Conservation (phyloP, 2,888 invertebrate species). For the Meghimatium bilineatum region DNA sequence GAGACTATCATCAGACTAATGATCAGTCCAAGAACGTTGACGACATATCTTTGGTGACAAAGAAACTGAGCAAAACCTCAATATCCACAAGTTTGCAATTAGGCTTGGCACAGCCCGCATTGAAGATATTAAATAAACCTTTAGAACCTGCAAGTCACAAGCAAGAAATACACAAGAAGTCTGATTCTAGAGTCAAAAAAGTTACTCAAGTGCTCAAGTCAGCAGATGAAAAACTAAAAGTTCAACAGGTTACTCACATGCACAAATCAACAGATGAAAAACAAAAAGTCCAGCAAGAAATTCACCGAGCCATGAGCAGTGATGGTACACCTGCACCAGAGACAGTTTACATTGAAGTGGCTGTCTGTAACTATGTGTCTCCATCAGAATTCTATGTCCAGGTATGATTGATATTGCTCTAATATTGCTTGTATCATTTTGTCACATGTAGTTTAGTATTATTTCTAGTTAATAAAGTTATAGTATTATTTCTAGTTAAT, state of each 20-base stretch:
- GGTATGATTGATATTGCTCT: too few relatives aligned
- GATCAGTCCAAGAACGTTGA: background rate
- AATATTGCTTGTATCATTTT: too few relatives aligned
- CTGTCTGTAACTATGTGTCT: constrained; percentile 63
- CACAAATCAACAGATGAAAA: constrained; percentile 2
- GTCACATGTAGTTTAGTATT: too few relatives aligned
- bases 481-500: too few relatives aligned
- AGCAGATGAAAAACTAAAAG: too few relatives aligned
- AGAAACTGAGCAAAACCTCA: background rate
- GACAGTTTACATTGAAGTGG: constrained; percentile 57
- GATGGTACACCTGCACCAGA: background rate
- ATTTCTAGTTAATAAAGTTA: too few relatives aligned
- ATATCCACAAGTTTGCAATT: background rate
- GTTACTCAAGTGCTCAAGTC: background rate
- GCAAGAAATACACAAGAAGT: background rate
- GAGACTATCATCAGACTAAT: background rate
- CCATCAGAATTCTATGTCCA: constrained; percentile 80
- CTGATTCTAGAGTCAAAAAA: background rate
- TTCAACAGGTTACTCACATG: too few relatives aligned
- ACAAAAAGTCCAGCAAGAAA: constrained; percentile 14
- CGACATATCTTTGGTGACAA: background rate
- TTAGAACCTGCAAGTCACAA: background rate
- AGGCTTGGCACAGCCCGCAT: background rate
- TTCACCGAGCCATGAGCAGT: constrained; percentile 15
- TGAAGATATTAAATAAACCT: background rate